phyloP scores from a whole-genome alignment of 2,797 vertebrate species.

The Mionectes olivaceus region DNA sequence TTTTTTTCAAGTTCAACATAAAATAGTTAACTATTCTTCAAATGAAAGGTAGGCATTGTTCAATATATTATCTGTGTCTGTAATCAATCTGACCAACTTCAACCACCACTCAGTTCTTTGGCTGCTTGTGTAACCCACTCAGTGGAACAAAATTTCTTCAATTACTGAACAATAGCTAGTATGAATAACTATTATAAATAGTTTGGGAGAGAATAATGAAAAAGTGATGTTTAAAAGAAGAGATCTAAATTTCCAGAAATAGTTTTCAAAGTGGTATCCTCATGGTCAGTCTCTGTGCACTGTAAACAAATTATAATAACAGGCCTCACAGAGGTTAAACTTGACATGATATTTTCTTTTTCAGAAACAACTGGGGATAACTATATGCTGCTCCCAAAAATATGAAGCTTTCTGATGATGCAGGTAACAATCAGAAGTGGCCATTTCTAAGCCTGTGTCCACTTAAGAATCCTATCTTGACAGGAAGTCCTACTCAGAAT shows the following conservation, averaged over 20 bases:
- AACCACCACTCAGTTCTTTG: background rate
- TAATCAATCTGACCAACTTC: background rate
- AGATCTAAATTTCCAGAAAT: background rate
- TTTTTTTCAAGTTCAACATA: background rate
- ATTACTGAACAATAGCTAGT: background rate
- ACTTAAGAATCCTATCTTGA: background rate
- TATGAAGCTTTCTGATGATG: background rate
- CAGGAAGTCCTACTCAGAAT: constrained; percentile 5
- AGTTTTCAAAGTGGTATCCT: background rate
- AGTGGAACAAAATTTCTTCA: background rate
- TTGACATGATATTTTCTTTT: background rate
- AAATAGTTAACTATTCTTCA: background rate
- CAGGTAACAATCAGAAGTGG: background rate
- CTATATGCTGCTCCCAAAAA: background rate
- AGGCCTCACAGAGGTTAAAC: background rate
- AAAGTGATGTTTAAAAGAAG: background rate
- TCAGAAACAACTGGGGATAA: background rate
- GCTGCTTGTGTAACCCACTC: background rate
- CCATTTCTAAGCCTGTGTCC: background rate
- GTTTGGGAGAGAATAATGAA: background rate
- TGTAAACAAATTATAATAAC: background rate
- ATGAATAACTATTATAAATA: no score
- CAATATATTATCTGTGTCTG: background rate
- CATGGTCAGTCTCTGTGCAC: background rate
- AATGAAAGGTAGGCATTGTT: background rate